Evolutionary conservation across 1,140 invertebrate genomes (phyloP), one percentile per base, ranked within the genome.

Genomic region (Pteromalus puparum): DNA sequence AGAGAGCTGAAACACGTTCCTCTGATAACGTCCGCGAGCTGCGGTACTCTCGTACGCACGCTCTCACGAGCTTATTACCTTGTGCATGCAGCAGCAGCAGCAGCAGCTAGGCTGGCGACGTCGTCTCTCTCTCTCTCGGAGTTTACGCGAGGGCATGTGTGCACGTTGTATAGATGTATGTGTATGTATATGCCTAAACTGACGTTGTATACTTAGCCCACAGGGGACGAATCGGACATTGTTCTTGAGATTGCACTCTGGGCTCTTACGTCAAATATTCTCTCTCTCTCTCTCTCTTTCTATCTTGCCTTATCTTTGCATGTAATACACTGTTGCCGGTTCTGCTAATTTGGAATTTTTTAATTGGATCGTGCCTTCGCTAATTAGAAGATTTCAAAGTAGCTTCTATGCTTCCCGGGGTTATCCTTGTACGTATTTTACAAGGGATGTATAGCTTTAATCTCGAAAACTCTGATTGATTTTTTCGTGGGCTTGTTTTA

Each of bases 161-260:
- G 34, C 65, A 24, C 9, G 18, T 38, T 73, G 28, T 26, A 18
- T 34, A 15, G 38, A 73, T 28, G 30, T 73, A 73, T 12, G 13
- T 72, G 30, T n/a, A 72, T 72, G 12, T 26, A 15, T 30, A 28
- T 34, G 30, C 30, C 30, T 34, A 34, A 34, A 34, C 30, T 42
- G 38, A 1, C 13, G n/a, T 12, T 53, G 18, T 24, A 77, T 38
- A 5, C 61, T 42, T n/a, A 30, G 26, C 9, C 28, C 28, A 24
- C 81, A 75, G 53, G 18, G 70, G n/a, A 75, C 30, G 65, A 75
- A 65, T 75, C 81, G 72, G 30, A 61, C 72, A 67, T 67, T 75
- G 72, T 38, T 82, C 42, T 73, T 30, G 68, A 70, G 26, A 53
- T 38, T 34, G 70, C 70, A 74, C 21, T 70, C 67, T 13, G n/a